Evolutionary conservation across 1,140 invertebrate genomes (phyloP).

Genomic region (Notospermus geniculatus): DNA sequence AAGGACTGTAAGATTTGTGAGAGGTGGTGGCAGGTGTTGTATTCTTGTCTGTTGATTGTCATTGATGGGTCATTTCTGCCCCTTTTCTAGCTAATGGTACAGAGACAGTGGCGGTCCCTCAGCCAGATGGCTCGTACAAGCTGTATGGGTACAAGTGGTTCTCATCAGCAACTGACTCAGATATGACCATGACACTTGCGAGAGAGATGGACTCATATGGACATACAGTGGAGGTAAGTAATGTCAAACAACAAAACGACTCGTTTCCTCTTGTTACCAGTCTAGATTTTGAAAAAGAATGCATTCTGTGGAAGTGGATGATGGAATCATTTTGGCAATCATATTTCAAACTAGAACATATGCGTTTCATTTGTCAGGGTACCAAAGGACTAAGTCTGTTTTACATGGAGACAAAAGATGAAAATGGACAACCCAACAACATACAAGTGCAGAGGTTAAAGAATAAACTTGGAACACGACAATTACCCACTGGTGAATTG

Average conservation of each 20-base stretch:
- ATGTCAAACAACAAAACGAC: too few relatives aligned
- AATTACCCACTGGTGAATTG: conserved; percentile 65
- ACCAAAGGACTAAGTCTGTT: conserved; percentile 62
- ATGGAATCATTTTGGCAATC: too few relatives aligned
- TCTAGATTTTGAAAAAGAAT: too few relatives aligned
- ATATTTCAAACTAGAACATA: too few relatives aligned
- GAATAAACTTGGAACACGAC: conserved; percentile 63
- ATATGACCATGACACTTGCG: conserved; percentile 64
- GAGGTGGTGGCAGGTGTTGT: too few relatives aligned
- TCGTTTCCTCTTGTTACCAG: too few relatives aligned
- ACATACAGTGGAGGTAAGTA: conserved; percentile 44
- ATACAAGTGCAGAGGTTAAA: conserved; percentile 63
- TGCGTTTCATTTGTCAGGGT: conserved; percentile 48
- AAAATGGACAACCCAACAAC: conserved; percentile 58
- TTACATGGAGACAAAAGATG: conserved; percentile 56
- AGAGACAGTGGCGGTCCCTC: conserved; percentile 60
- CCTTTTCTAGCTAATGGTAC: conserved; percentile 60
- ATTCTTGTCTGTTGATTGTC: too few relatives aligned
- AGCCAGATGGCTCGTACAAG: conserved; percentile 52
- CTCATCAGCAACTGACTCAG: conserved; percentile 64
- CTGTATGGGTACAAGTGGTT: conserved; percentile 65
- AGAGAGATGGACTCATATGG: conserved; percentile 56
- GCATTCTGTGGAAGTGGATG: too few relatives aligned
- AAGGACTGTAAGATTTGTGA: too few relatives aligned
- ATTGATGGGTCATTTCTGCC: too few relatives aligned